Evolutionary conservation across 1,140 invertebrate species (phyloP).

Genomic region (Drosophila baimaii): DNA sequence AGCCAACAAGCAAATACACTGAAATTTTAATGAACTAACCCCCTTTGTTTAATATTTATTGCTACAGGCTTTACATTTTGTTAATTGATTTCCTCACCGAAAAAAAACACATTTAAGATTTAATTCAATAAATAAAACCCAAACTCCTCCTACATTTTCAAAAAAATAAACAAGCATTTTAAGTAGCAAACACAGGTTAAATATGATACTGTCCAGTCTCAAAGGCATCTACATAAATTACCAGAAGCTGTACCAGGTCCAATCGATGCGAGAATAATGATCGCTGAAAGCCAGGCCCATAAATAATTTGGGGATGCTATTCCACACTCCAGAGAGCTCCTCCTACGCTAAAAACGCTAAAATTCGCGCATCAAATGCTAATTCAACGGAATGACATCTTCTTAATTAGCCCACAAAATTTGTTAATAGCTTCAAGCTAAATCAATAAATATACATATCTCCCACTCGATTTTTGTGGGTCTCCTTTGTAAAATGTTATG

Average conservation of each 20-base stretch:
- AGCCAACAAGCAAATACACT: background rate
- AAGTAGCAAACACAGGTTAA: constrained; percentile 29
- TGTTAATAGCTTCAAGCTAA: constrained; percentile 43
- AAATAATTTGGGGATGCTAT: constrained; percentile 35
- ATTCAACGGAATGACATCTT: constrained; percentile 39
- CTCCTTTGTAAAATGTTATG: constrained; percentile 13
- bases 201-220: constrained; percentile 8
- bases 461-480: constrained; percentile 24
- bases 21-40: constrained; percentile 9
- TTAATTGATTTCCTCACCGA: constrained; percentile 17
- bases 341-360: constrained; percentile 35
- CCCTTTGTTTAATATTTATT: constrained; percentile 16
- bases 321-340: constrained; percentile 5
- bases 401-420: constrained; percentile 53
- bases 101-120: constrained; percentile 20
- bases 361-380: constrained; percentile 50
- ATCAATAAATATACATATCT: constrained; percentile 38
- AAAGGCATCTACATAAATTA: constrained; percentile 25
- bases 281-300: constrained; percentile 34
- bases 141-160: background rate
- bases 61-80: constrained; percentile 11
- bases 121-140: constrained; percentile 20
- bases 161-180: constrained; percentile 23
- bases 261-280: constrained; percentile 32
- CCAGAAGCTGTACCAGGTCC: constrained; percentile 26